Base-by-base conservation (phyloP, 2,888 invertebrate genomes). In the Horisme vitalbata region DNA sequence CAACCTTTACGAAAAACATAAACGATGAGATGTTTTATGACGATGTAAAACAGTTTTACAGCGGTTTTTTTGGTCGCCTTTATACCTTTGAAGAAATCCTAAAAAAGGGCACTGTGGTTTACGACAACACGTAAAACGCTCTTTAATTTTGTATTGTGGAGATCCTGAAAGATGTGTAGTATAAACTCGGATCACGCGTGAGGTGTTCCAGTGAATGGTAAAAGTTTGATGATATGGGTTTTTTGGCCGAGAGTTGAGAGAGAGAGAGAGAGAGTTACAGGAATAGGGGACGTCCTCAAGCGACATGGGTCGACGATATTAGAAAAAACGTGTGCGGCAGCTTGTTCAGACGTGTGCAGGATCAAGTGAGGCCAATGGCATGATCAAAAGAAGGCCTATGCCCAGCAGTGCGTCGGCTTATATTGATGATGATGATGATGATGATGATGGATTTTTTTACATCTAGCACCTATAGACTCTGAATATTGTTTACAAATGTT, bases 71-170 rank as follows among this genome's bases (percentile, higher is more conserved):
- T 51, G 59, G 59, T 58, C 61, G 56, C 57, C 59, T 63, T 63
- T 60, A 59, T 58, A 50, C 47, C 63, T 61, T 61, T 55, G 52
- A 59, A 63, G 63, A 65, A 71, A 66, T 68, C 66, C 66, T 68
- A 68, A 70, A 65, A 66, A 64, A 68, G 68, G 69, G 66, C 62
- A 59, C 46, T 54, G 55, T 54, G 71, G 67, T 73, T 77, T 75
- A 75, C 68, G 73, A 68, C 65, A 45, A 57, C 71, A 71, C 76
- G 77, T 79, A 74, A 75, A 76, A 65, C 60, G 61, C 55, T 65
- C 75, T 76, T 78, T 78, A 78, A 74, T 75, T 69, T 75, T 75
- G 74, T 70, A 78, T 73, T 73, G 75, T 75, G 55, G 57, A 59
- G 57, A 63, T 60, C 49, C 39, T 45, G 55, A 64, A 56, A 68